Percentiles rank a stretch among this genome's conserved stretches.
phyloP scores from a whole-genome alignment of 2,888 invertebrate species.

The Brenthis hecate region DNA sequence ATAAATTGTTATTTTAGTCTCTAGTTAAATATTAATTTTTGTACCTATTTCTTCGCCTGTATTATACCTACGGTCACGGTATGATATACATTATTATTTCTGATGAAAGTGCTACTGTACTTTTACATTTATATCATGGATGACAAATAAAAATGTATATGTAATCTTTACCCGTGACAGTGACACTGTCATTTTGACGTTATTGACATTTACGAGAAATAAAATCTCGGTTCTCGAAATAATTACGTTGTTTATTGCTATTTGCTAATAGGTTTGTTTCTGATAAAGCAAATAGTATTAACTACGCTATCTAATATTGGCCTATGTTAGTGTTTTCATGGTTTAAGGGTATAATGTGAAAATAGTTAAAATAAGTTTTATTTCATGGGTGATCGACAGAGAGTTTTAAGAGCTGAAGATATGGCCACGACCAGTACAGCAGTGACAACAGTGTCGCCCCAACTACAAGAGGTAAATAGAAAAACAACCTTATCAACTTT shows the following conservation, averaged over 20 bases:
- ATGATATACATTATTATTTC: too few species aligned
- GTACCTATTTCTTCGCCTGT: too few species aligned
- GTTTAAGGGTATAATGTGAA: constrained; percentile 46
- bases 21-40: too few species aligned
- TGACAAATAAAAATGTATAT: too few species aligned
- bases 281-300: constrained; percentile 13
- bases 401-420: constrained; percentile 54
- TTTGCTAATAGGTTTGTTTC: constrained; percentile 21
- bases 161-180: neutral
- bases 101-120: neutral
- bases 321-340: constrained; percentile 3
- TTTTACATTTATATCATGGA: constrained; percentile 2
- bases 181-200: constrained; percentile 24
- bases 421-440: constrained; percentile 77
- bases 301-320: constrained; percentile 22
- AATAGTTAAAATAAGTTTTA: constrained; percentile 37
- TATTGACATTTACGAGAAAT: constrained; percentile 5
- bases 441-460: constrained; percentile 66
- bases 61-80: too few species aligned
- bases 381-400: constrained; percentile 70
- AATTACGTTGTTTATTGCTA: constrained; percentile 14
- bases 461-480: constrained; percentile 65
- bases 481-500: constrained; percentile 56
- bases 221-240: constrained; percentile 5
- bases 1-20: too few species aligned